phyloP scores from a whole-genome alignment of 2,797 vertebrate species.

The Rhinella marina region DNA sequence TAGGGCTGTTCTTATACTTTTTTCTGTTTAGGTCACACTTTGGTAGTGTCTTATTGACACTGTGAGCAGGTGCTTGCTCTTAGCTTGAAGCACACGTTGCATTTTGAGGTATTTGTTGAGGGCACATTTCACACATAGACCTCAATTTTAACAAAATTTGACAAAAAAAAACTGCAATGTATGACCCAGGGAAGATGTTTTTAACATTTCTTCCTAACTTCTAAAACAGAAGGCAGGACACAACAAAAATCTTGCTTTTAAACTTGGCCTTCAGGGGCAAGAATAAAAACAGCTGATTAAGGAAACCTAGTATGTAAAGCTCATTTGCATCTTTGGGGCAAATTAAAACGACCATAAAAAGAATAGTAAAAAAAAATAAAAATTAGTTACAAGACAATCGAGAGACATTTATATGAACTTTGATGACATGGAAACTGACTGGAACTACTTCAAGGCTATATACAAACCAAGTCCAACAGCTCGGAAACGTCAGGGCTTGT shows the following conservation, averaged over 20 bases:
- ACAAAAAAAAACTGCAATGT: no score
- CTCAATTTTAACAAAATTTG: no score
- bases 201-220: not conserved
- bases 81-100: no score
- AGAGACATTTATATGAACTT: conserved; percentile 37
- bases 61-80: no score
- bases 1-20: no score
- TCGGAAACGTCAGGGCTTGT: conserved; percentile 55
- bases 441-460: conserved; percentile 48
- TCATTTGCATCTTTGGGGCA: not conserved
- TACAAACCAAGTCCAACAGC: conserved; percentile 42
- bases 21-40: no score
- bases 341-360: not conserved
- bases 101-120: no score
- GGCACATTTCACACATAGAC: no score
- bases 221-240: not conserved
- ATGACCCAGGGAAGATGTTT: no score
- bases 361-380: conserved; percentile 20
- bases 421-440: conserved; percentile 59
- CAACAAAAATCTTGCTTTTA: not conserved
- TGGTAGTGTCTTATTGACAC: no score
- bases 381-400: conserved; percentile 11
- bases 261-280: not conserved
- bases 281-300: not conserved
- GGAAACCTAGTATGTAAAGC: not conserved